A percentile compares a stretch with the other conserved stretches of the same genome.
phyloP scores from a whole-genome alignment of 2,797 vertebrate genomes.

The Falco concolor region DNA sequence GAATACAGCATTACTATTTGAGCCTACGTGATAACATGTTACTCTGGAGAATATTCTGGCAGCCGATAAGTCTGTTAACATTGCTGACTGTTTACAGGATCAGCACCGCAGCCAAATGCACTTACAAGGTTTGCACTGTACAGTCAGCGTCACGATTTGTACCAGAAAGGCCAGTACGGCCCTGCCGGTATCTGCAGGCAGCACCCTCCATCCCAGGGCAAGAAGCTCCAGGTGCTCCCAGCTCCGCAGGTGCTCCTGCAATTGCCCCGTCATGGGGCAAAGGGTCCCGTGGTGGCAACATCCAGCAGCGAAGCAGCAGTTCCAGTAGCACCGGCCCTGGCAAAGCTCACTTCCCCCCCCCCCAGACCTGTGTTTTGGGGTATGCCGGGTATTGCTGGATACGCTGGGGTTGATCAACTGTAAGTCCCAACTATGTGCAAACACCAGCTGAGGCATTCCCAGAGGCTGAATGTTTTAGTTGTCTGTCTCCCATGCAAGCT shows the following conservation, averaged over 20 bases:
- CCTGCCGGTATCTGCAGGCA: not conserved
- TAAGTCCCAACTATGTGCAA: not conserved
- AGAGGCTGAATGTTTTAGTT: not conserved
- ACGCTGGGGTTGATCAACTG: not conserved
- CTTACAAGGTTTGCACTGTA: not conserved
- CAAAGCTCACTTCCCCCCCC: not conserved
- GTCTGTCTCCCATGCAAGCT: not conserved
- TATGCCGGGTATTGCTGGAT: too few species aligned
- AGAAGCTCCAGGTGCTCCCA: not conserved
- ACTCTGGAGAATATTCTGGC: not conserved
- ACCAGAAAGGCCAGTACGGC: not conserved
- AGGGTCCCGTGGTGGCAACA: not conserved
- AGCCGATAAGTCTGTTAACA: not conserved
- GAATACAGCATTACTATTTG: not conserved
- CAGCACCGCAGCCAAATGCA: not conserved
- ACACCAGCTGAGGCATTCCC: not conserved
- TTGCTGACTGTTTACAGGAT: not conserved
- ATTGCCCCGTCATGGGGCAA: rapidly evolving
- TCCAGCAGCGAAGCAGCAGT: not conserved
- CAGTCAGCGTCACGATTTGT: not conserved
- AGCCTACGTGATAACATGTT: not conserved
- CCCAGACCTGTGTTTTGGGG: not conserved
- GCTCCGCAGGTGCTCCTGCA: not conserved
- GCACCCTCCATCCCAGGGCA: too few species aligned
- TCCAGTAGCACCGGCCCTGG: not conserved